phyloP scores from a whole-genome alignment of 1,140 invertebrate species.

The Macrocentrus cingulum region DNA sequence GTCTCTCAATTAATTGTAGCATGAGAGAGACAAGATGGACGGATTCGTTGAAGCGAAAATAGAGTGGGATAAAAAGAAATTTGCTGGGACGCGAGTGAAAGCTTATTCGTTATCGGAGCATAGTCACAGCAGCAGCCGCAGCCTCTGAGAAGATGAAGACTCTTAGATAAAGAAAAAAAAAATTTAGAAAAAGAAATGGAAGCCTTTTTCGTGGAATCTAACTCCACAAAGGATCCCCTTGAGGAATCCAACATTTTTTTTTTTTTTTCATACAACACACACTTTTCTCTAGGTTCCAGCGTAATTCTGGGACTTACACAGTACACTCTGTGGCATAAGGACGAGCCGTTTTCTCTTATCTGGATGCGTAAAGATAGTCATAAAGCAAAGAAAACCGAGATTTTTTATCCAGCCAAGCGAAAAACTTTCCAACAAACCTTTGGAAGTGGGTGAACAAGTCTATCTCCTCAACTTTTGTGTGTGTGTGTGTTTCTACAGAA shows the following conservation, averaged over 20 bases:
- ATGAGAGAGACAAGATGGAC: not conserved
- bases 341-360: slow-evolving; percentile 2
- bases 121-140: too few species aligned
- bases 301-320: slow-evolving; percentile 5
- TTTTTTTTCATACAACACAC: not conserved
- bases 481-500: too few species aligned
- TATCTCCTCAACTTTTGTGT: too few species aligned
- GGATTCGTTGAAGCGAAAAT: not conserved
- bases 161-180: slow-evolving; percentile 5
- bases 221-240: slow-evolving; percentile 3
- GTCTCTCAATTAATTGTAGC: slow-evolving; percentile 21
- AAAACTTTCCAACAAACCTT: not conserved
- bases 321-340: slow-evolving; percentile 1
- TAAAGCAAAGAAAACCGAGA: too few species aligned
- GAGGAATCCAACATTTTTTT: not conserved
- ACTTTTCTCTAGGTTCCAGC: not conserved
- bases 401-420: not conserved
- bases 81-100: slow-evolving; percentile 9
- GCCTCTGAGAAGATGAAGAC: too few species aligned
- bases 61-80: not conserved
- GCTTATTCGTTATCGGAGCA: slow-evolving; percentile 23
- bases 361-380: not conserved
- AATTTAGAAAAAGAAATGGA: not conserved
- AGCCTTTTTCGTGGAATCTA: not conserved
- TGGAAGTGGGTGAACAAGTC: too few species aligned